Evolutionary conservation across 2,113 vertebrate species (phyloP), one percentile per base, ranked within the genome.

Genomic region (Cnemophilus loriae): DNA sequence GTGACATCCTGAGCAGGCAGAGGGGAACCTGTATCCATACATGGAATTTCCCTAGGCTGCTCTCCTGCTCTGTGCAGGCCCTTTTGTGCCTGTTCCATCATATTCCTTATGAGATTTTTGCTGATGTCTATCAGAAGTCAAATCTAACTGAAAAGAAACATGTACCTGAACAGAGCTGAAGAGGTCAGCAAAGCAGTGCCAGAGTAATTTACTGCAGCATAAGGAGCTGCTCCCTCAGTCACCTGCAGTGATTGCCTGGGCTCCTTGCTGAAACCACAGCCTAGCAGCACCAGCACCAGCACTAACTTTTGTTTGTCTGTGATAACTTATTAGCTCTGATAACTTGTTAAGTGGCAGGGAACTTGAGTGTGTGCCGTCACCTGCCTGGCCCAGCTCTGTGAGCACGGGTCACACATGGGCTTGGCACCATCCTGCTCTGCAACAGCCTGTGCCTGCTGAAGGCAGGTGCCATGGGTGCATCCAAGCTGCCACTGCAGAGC

Each of bases 221-320:
- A 21, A 65, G 39, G 42, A 81, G 83, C 82, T 61, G 63, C 30
- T 86, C 55, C 53, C 3, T 24, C 88, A 96, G 80, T 90, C 80
- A 96, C 80, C 64, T 67, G 96, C 95, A 95, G 89, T 93, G 96
- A 97, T 97, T 96, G 89, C 68, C 56, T 2, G 2, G 47, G 71
- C 81, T 94, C 39, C 52, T 50, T 53, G 59, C 46, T 60, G 68
- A 93, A 95, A 93, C 93, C 93, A 92, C 93, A 93, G 96, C 76
- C 89, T 7, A 1, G 30, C 73, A 76, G 57, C 67, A 56, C 0
- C 60, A 61, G 65, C 75, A 76, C 30, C 52, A 90, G 79, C 75
- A 76, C 30, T 47, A 90, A 75, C 83, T 55, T 67, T 76, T 90
- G 71, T 61, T 88, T 2, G 3, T 33, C 49, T 75, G 35, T 68